phyloP scores from a whole-genome alignment of 1,140 invertebrate genomes.

The Aleiodes sp. region DNA sequence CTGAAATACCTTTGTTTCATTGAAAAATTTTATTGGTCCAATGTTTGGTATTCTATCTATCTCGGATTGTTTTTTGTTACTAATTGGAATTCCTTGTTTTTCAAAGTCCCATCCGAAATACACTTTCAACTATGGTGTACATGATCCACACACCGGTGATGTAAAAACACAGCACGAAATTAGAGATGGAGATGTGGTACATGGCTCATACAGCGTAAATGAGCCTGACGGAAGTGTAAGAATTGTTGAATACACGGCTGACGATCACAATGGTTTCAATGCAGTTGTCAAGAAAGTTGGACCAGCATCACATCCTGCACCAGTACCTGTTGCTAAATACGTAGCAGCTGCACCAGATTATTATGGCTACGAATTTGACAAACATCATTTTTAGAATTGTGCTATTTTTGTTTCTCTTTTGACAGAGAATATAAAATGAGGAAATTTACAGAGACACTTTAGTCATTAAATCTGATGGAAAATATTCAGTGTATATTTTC shows the following conservation, averaged over 20 bases:
- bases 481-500: too few relatives aligned
- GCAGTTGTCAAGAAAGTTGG: constrained; percentile 67
- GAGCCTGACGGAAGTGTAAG: constrained; percentile 67
- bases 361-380: constrained; percentile 60
- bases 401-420: too few relatives aligned
- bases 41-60: not conserved
- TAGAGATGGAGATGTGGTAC: constrained; percentile 67
- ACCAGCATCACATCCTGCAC: constrained; percentile 59
- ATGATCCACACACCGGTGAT: constrained; percentile 67
- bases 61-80: not conserved
- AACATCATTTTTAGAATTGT: constrained; percentile 49
- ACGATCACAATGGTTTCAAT: constrained; percentile 68
- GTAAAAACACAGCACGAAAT: constrained; percentile 67
- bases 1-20: too few relatives aligned
- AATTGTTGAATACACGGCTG: constrained; percentile 67
- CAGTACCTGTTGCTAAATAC: constrained; percentile 55
- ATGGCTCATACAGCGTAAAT: constrained; percentile 67
- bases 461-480: too few relatives aligned
- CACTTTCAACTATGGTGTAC: constrained; percentile 67
- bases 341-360: constrained; percentile 52
- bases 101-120: constrained; percentile 65
- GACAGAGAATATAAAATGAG: too few relatives aligned
- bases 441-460: too few relatives aligned
- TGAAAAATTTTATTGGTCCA: too few relatives aligned
- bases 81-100: constrained; percentile 29